Base-by-base conservation (phyloP, 1,140 invertebrate species). In the Muscidifurax raptorellus region DNA sequence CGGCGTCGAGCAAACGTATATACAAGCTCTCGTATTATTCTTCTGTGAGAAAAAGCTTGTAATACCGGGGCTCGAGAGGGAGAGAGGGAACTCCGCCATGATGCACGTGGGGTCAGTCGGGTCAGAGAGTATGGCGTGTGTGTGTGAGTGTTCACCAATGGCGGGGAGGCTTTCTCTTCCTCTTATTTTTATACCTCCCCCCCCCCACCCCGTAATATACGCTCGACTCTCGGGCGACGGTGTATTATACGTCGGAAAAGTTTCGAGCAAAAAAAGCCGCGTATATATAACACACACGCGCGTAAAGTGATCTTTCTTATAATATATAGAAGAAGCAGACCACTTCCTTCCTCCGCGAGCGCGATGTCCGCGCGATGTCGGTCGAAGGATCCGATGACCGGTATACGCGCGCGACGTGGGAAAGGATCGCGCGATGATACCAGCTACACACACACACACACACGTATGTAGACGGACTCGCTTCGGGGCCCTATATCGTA, bases 281-380 rank as follows among this genome's bases (percentile, higher is more conserved):
- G n/a, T n/a, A n/a, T n/a, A n/a, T n/a, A n/a, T n/a, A n/a, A n/a
- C n/a, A n/a, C n/a, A n/a, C n/a, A n/a, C 12, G 9, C 13, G 28
- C 28, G 92, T 92, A 92, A 93, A 92, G 88, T 88, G 91, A 92
- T 92, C 90, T 90, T 86, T 79, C 72, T n/a, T n/a, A n/a, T n/a
- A n/a, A n/a, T n/a, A n/a, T n/a, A n/a, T n/a, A n/a, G n/a, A n/a
- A n/a, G 82, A 22, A 85, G 84, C 83, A 88, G 90, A 93, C 92
- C 92, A 93, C 92, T 93, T 92, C 92, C 92, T 93, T 92, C 91
- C 91, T 92, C n/a, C n/a, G n/a, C n/a, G n/a, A n/a, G n/a, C n/a
- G 88, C 87, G 87, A 84, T 85, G 86, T 85, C 85, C 85, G 75
- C 87, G 83, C 85, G 86, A 67, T 83, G 75, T 86, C 85, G 87